phyloP scores from a whole-genome alignment of 2,113 vertebrate species.

The Nothocercus julius region DNA sequence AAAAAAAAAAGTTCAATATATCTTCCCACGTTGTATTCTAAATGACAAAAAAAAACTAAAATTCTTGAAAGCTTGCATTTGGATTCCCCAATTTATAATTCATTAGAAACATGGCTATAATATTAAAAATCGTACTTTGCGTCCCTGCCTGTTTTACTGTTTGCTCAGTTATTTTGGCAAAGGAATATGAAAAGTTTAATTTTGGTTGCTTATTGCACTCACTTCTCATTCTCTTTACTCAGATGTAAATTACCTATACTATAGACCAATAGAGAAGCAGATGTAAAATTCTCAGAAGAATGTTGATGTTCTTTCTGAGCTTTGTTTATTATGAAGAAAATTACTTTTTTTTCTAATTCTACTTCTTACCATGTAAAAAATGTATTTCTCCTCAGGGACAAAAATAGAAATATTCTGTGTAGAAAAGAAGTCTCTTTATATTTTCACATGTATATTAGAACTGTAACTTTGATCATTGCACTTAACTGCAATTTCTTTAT shows the following conservation, averaged over 20 bases:
- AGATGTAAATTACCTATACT: neutral
- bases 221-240: neutral
- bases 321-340: neutral
- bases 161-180: neutral
- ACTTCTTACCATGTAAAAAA: neutral
- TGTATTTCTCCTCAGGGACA: neutral
- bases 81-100: neutral
- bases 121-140: neutral
- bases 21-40: neutral
- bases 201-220: neutral
- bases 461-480: neutral
- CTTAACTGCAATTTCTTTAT: neutral
- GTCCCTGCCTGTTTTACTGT: neutral
- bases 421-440: neutral
- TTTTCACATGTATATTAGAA: neutral
- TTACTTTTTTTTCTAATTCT: neutral
- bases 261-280: neutral
- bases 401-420: neutral
- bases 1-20: accelerated
- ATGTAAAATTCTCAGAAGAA: neutral
- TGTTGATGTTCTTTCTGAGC: neutral
- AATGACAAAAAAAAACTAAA: neutral
- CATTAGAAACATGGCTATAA: neutral
- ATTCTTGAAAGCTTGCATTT: neutral
- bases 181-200: neutral